Percentiles rank a stretch among this genome's conserved stretches.
These are phyloP conservation scores for Camponotus pennsylvanicus DNA, from an alignment of 1,140 invertebrate genomes.

Conservation along the genomic window DNA sequence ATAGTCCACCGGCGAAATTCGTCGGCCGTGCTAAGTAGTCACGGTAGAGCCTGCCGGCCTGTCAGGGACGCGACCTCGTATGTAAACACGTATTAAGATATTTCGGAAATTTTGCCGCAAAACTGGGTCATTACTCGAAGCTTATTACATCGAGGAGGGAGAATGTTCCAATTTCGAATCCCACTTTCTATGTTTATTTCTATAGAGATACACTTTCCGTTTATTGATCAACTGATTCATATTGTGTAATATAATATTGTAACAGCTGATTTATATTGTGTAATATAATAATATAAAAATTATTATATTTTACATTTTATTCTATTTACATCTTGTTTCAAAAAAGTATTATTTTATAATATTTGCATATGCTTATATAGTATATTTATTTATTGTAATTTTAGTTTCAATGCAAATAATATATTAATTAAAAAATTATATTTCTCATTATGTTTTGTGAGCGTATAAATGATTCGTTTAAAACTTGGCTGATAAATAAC, in stretches of 20 bases:
- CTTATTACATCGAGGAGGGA: not conserved
- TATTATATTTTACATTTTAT: not conserved
- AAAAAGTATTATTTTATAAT: not conserved
- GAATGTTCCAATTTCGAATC: not conserved
- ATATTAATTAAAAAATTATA: not conserved
- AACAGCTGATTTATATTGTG: not conserved
- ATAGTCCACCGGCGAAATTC: slow-evolving; percentile 41
- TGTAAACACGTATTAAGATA: slow-evolving; percentile 42
- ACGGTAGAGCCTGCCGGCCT: slow-evolving; percentile 10
- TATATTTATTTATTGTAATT: no score
- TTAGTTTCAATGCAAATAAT: not conserved
- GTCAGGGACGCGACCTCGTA: not conserved
- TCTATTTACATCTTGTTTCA: not conserved
- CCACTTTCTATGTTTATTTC: not conserved
- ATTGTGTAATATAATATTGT: no score
- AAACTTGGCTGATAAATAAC: not conserved
- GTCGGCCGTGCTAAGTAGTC: slow-evolving; percentile 44
- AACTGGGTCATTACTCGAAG: not conserved
- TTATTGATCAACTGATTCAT: not conserved
- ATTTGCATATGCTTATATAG: no score
- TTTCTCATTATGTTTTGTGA: not conserved
- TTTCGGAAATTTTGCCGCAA: slow-evolving; percentile 25
- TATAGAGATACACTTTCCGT: not conserved
- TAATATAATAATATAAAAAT: not conserved
- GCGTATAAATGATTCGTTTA: not conserved